Conservation (phyloP, 2,797 vertebrate genomes). For the Phylloscopus collybita region DNA sequence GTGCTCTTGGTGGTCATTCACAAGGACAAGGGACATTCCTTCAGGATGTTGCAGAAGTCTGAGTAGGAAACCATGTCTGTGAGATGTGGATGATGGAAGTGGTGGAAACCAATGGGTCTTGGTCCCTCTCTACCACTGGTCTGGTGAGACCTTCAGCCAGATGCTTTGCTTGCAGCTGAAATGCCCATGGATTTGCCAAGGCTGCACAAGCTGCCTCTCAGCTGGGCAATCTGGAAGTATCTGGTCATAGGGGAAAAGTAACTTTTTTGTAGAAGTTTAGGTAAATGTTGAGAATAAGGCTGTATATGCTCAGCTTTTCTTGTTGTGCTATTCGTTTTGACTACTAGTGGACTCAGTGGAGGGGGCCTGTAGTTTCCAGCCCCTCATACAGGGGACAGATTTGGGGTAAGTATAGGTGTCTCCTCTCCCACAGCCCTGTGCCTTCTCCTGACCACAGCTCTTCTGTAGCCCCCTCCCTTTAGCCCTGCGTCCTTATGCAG, state of each 20-base stretch:
- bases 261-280: neutral
- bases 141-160: neutral
- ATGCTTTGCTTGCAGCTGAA: neutral
- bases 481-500: neutral
- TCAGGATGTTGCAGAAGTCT: neutral
- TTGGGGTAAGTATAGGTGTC: accelerated
- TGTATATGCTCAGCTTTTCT: neutral
- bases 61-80: neutral
- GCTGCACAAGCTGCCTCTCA: neutral
- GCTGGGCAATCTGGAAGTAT: neutral
- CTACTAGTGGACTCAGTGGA: too few relatives aligned
- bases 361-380: neutral
- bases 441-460: neutral
- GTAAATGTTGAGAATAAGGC: neutral
- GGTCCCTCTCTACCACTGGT: neutral
- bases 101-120: neutral
- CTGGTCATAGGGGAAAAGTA: neutral
- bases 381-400: neutral
- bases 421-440: neutral
- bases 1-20: neutral
- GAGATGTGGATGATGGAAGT: neutral
- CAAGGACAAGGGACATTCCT: neutral
- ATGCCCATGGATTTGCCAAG: neutral
- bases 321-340: neutral
- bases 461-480: accelerated